Base-by-base conservation (phyloP, 1,140 invertebrate genomes). In the Metaphire vulgaris region DNA sequence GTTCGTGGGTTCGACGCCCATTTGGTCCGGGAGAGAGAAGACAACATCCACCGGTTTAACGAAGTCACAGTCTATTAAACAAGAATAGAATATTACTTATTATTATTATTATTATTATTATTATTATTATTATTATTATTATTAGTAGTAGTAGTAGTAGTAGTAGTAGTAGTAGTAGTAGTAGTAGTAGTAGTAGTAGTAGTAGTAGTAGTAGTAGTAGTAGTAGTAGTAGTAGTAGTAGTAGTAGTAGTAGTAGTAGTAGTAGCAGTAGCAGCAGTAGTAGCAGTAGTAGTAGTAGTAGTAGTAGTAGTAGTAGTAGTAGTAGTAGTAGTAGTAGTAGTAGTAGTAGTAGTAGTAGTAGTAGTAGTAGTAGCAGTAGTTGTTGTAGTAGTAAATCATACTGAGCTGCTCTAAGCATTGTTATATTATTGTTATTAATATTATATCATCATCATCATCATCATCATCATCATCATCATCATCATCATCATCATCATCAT, bases 101-200 rank as follows among this genome's bases (percentile, higher is more conserved):
- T 56, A 56, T 6, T 56, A 56, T 6, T 56, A 56, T 6, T 56
- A 56, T 6, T 56, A 56, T 6, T 56, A 56, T 6, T 56, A 56
- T 6, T 56, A 56, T 6, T 56, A 56, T 6, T 56, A 56, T 6
- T 56, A 56, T 6, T 56, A 56, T 6, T 56, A 56, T 6, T 56
- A 56, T 6, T 56, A 56, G 41, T 56, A 56, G 41, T 56, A 56
- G 41, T 56, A 56, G 41, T 56, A 56, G 41, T 56, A 56, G 41
- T 56, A 56, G 41, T 56, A 56, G 41, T 56, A 56, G 41, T 56
- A 56, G 41, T 56, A 56, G 41, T 56, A 56, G 41, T 56, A 56
- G 41, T 56, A 56, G 41, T 56, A 56, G 41, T 56, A 56, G 41
- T 56, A 56, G 41, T 56, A 56, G 41, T 56, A 56, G 41, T 56